Conservation (phyloP, 2,113 vertebrate genomes). For the Cardinalis cardinalis region DNA sequence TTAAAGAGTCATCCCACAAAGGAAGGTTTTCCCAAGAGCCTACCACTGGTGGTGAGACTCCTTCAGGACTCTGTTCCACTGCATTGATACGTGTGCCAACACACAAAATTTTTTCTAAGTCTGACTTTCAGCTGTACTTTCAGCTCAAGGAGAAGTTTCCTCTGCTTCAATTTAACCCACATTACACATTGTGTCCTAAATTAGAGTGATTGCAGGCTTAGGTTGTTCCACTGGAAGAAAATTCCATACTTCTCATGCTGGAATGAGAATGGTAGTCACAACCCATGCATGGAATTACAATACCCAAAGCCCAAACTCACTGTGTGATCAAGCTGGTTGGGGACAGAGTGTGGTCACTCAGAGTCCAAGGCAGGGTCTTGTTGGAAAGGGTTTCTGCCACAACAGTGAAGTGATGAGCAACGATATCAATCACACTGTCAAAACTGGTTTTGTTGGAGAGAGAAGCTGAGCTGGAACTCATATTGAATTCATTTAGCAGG, state of each 20-base stretch:
- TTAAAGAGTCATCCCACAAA: neutral
- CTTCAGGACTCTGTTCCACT: neutral
- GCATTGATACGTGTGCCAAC: neutral
- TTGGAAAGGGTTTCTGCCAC: conserved; percentile 45
- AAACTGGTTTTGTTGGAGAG: neutral
- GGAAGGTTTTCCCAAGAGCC: neutral
- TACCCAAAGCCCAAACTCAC: conserved; percentile 57
- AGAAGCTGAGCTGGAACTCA: neutral
- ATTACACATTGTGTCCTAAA: neutral
- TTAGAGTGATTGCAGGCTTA: neutral
- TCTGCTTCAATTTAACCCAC: neutral
- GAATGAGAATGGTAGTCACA: neutral
- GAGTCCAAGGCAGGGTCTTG: conserved; percentile 30
- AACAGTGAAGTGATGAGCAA: neutral
- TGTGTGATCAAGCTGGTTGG: conserved; percentile 61
- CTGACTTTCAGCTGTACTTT: neutral
- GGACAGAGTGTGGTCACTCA: conserved; percentile 34
- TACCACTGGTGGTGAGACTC: neutral
- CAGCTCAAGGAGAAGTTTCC: neutral
- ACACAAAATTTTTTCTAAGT: neutral
- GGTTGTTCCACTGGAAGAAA: neutral
- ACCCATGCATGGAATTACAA: neutral
- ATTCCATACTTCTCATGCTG: neutral
- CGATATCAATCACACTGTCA: neutral
- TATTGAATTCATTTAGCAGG: conserved; percentile 1